Evolutionary conservation across 1,140 invertebrate species (phyloP), one percentile per base, ranked within the genome.

Genomic region (Lerema accius): DNA sequence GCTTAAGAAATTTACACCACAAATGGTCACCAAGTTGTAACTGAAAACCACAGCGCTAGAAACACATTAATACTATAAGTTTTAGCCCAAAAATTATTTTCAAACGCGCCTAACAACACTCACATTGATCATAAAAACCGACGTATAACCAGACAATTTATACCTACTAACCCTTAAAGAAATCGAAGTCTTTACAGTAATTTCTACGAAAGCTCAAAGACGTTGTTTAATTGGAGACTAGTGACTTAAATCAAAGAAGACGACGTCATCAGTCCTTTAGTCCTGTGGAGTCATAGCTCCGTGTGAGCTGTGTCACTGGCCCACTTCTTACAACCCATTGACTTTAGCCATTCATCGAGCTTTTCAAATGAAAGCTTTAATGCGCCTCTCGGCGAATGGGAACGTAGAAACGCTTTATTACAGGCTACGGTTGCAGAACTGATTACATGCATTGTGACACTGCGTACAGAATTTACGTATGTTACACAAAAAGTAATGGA

Each of bases 251-350:
- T 32, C 17, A 23, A 23, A 23, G 17, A 16, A 53, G 53, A 28
- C 42, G 28, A 13, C 37, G 51, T 63, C 61, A 66, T 61, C 56
- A 64, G 37, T 39, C 39, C 40, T 66, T 37, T 66, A 45, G 61
- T 70, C 42, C 32, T 26, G 15, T 67, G 70, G 46, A 67, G 45
- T 74, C 67, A 71, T 67, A 65, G 70, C 39, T 43, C 50, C 76
- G 66, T 50, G 56, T 56, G 59, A 63, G 63, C 68, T 73, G 73
- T 70, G 70, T 84, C 82, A 84, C 74, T 83, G 76, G 81, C 82
- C 82, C 78, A 84, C 86, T 86, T 83, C 86, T 84, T 86, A 83
- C 82, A 78, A 81, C 75, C 84, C 86, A 89, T 89, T 89, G 84
- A 86, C 82, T 86, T 50, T 69, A 68, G 62, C 77, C 79, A 86